Evolutionary conservation across 2,797 vertebrate species (phyloP).

Genomic region (Serranus cabrilla): DNA sequence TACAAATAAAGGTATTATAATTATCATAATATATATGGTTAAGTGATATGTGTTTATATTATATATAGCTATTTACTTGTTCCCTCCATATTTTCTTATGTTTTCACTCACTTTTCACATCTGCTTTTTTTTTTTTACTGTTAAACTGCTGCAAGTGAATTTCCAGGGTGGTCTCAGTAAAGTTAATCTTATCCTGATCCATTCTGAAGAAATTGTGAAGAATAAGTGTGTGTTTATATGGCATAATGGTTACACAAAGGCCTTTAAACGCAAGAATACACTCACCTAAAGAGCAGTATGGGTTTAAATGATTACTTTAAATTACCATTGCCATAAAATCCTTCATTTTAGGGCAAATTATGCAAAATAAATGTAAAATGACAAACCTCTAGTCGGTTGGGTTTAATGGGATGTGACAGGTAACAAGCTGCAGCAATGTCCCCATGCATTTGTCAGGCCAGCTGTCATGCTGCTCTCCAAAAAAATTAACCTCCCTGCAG

Average conservation of each 20-base stretch:
- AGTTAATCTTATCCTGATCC: not conserved
- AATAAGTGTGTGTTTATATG: conserved; percentile 7
- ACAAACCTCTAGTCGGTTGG: not conserved
- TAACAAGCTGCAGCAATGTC: conserved; percentile 25
- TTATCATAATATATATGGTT: too few relatives aligned
- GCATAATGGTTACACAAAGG: not conserved
- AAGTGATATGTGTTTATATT: too few relatives aligned
- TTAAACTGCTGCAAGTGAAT: too few relatives aligned
- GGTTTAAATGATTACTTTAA: not conserved
- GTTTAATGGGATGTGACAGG: conserved; percentile 21
- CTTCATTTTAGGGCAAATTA: not conserved
- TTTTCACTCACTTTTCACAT: too few relatives aligned
- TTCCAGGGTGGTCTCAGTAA: too few relatives aligned
- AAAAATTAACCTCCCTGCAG: conserved; percentile 29
- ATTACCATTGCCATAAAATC: not conserved
- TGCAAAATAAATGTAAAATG: not conserved
- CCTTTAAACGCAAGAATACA: not conserved
- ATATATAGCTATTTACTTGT: too few relatives aligned
- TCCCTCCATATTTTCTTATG: too few relatives aligned
- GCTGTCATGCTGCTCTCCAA: conserved; percentile 4
- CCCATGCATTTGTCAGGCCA: not conserved
- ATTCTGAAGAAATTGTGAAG: not conserved
- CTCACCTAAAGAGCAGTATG: not conserved
- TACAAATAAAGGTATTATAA: too few relatives aligned
- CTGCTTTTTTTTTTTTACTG: too few relatives aligned